phyloP scores from a whole-genome alignment of 2,888 invertebrate species.

The Zaprionus obscuricornis region DNA sequence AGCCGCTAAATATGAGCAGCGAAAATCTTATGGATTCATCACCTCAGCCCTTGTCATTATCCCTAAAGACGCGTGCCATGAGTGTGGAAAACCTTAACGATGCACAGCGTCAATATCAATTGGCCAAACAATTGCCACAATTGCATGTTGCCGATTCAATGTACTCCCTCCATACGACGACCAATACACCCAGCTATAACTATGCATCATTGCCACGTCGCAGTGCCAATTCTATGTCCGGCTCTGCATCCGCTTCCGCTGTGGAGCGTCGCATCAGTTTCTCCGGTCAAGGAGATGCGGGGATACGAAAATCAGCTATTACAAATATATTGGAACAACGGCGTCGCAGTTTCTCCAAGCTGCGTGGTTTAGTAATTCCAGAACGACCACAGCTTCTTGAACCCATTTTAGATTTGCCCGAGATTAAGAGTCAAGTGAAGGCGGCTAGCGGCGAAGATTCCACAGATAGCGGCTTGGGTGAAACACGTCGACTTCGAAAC shows the following conservation, averaged over 20 bases:
- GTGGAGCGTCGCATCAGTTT: constrained; percentile 82
- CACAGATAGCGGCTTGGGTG: constrained; percentile 75
- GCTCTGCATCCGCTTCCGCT: constrained; percentile 61
- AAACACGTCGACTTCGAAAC: constrained; percentile 51
- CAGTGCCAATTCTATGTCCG: constrained; percentile 65
- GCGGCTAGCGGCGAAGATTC: constrained; percentile 78
- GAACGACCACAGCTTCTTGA: constrained; percentile 86
- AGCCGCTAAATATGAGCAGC: constrained; percentile 82
- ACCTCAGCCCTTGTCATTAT: constrained; percentile 36
- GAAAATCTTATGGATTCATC: constrained; percentile 81
- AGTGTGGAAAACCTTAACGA: constrained; percentile 85
- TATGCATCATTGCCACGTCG: constrained; percentile 58
- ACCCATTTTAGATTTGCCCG: constrained; percentile 90
- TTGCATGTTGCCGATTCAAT: constrained; percentile 81
- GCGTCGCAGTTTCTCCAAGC: constrained; percentile 91
- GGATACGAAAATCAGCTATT: constrained; percentile 86
- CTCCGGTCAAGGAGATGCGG: constrained; percentile 82
- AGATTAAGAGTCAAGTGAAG: constrained; percentile 89
- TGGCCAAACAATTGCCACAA: constrained; percentile 77
- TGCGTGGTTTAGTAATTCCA: constrained; percentile 94
- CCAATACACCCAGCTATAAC: constrained; percentile 67
- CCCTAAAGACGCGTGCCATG: constrained; percentile 84
- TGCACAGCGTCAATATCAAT: constrained; percentile 78
- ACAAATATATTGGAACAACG: constrained; percentile 92
- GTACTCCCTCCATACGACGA: constrained; percentile 81